These are phyloP conservation scores for Panthera leo DNA, from an alignment of 2,113 vertebrate genomes.

Conservation along the genomic window DNA sequence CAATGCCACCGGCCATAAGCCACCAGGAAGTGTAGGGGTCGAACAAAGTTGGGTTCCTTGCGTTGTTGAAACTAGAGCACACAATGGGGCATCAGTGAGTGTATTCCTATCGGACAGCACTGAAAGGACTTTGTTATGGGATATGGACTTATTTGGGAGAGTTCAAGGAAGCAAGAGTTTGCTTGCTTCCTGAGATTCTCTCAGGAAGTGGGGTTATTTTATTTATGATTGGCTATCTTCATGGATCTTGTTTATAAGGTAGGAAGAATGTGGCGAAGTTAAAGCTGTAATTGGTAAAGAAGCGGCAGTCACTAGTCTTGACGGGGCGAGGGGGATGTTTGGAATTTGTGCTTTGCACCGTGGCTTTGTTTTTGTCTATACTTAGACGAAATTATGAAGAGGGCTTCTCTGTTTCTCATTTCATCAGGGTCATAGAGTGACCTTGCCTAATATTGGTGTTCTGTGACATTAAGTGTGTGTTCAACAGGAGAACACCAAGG, in stretches of 20 bases:
- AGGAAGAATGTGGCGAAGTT: not conserved
- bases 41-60: not conserved
- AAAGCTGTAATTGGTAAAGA: not conserved
- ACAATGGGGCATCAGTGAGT: not conserved
- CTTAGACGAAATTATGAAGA: not conserved
- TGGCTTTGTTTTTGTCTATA: not conserved
- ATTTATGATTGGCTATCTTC: not conserved
- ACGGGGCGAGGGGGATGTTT: not conserved
- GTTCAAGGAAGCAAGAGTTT: not conserved
- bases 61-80: not conserved
- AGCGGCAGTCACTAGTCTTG: not conserved
- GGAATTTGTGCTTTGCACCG: not conserved
- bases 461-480: not conserved
- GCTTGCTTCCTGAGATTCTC: not conserved
- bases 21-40: not conserved
- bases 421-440: not conserved
- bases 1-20: not conserved
- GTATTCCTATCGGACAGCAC: not conserved
- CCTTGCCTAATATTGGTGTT: not conserved
- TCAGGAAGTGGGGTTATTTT: not conserved
- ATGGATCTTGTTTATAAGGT: not conserved
- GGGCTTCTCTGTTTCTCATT: not conserved
- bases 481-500: not conserved
- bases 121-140: not conserved
- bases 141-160: not conserved